These are phyloP conservation scores for Ormyrus rosae DNA, from an alignment of 2,888 invertebrate species.

Conservation along the genomic window DNA sequence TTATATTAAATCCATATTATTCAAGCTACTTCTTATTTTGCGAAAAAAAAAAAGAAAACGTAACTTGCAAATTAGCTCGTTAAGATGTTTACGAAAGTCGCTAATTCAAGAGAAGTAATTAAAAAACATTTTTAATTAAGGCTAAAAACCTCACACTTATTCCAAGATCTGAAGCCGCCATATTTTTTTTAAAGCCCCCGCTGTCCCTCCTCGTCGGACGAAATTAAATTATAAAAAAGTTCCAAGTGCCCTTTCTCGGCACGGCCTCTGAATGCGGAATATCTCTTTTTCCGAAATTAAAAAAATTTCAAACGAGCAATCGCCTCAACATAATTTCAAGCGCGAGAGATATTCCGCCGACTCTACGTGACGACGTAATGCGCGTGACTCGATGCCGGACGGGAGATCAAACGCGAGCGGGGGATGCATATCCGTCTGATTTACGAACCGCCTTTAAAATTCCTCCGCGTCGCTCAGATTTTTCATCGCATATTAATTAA, in stretches of 20 bases:
- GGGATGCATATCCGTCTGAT: conserved; percentile 17
- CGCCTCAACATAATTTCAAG: conserved; percentile 6
- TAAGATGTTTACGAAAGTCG: too few species aligned
- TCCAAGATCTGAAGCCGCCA: neutral
- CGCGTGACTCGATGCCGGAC: conserved; percentile 17
- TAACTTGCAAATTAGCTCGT: too few species aligned
- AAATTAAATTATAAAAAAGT: conserved; percentile 37
- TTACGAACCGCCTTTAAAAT: conserved; percentile 43
- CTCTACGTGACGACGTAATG: conserved; percentile 9
- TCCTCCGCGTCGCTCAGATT: conserved; percentile 9
- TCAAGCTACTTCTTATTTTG: too few species aligned
- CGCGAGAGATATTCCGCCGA: neutral
- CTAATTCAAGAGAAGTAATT: too few species aligned
- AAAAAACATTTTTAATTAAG: too few species aligned
- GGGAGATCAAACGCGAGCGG: conserved; percentile 36
- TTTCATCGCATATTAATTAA: neutral
- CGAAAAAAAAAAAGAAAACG: too few species aligned
- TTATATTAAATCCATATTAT: too few species aligned
- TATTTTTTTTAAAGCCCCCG: neutral
- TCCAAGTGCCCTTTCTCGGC: conserved; percentile 15
- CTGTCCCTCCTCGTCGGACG: neutral
- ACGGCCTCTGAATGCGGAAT: conserved; percentile 29
- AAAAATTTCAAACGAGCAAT: conserved; percentile 26
- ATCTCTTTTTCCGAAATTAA: conserved; percentile 34
- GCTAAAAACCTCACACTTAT: too few species aligned